Evolutionary conservation across 1,140 invertebrate species (phyloP).

Genomic region (Brachionus calyciflorus): DNA sequence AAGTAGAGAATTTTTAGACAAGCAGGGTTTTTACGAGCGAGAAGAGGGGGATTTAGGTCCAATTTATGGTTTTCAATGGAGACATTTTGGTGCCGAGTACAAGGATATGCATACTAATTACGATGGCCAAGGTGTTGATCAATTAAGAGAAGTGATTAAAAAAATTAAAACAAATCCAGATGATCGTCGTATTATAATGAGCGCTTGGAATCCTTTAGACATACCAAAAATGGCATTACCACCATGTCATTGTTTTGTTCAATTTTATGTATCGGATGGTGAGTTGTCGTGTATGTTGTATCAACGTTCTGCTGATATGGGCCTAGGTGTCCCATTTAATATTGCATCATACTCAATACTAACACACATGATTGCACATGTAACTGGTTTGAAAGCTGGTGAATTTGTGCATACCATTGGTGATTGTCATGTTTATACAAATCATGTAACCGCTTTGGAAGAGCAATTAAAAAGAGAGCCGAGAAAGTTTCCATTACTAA

Average conservation of each 20-base stretch:
- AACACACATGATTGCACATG: constrained; percentile 92
- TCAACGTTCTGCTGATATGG: constrained; percentile 95
- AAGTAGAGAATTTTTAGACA: constrained; percentile 81
- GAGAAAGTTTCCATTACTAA: constrained; percentile 76
- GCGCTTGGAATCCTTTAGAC: constrained; percentile 84
- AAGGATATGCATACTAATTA: constrained; percentile 79
- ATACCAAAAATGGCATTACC: constrained; percentile 84
- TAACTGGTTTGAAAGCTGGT: constrained; percentile 82
- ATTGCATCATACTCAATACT: constrained; percentile 93
- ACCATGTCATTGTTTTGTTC: constrained; percentile 89
- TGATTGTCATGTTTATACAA: constrained; percentile 91
- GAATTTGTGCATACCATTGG: constrained; percentile 95
- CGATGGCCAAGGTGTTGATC: constrained; percentile 80
- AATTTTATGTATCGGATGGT: constrained; percentile 86
- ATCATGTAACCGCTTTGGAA: constrained; percentile 81
- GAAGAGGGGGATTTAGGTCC: constrained; percentile 70
- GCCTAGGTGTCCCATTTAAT: constrained; percentile 96
- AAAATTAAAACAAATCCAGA: constrained; percentile 77
- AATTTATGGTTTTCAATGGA: constrained; percentile 79
- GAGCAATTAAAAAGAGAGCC: constrained; percentile 79
- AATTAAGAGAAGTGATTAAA: constrained; percentile 70
- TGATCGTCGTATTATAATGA: constrained; percentile 85
- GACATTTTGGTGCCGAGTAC: constrained; percentile 94
- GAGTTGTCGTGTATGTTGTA: constrained; percentile 83
- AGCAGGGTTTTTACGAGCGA: constrained; percentile 76